Base-by-base conservation (phyloP, 2,888 invertebrate species). In the Euphydryas editha region DNA sequence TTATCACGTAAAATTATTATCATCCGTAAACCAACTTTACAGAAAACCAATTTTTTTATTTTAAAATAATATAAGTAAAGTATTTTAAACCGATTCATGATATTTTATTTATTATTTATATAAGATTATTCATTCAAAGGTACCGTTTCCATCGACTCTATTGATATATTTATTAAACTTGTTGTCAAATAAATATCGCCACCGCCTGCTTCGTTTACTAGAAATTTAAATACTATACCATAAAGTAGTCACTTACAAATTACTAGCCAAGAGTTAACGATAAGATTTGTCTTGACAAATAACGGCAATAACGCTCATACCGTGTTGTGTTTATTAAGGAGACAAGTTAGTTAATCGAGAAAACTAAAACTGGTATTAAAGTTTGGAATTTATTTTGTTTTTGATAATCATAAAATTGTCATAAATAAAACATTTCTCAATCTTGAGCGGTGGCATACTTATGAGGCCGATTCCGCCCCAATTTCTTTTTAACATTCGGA, bases 161-260 rank as follows among this genome's bases (percentile, higher is more conserved):
- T 51, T 24, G 49, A 51, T 21, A 24, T 51, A 51, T 51, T 30
- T 54, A 54, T 54, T 17, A 36, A 54, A 17, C 17, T 17, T 17
- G 10, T 10, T 15, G 54, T 17, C 36, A 17, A 54, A 54, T 54
- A 54, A 54, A 54, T 54, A 36, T 54, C 36, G 10, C 51, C 54
- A 54, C 30, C 30, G 54, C 54, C 17, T n/a, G 30, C 30, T 24
- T 51, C n/a, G 30, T 17, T 17, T 15, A 54, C 17, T 17, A 36
- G 30, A 36, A 54, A 54, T 54, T 54, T 54, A 24, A 54, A 54
- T 54, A 36, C 36, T 15, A 8, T 17, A 11, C 30, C 2, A 36
- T 54, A 54, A 54, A 54, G 17, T 17, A 54, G 54, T 54, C 54
- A 54, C 30, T 4, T 21, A 54, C 54, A 54, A 54, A 54, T 54